Evolutionary conservation across 2,113 vertebrate species (phyloP).

Genomic region (Rissa tridactyla): DNA sequence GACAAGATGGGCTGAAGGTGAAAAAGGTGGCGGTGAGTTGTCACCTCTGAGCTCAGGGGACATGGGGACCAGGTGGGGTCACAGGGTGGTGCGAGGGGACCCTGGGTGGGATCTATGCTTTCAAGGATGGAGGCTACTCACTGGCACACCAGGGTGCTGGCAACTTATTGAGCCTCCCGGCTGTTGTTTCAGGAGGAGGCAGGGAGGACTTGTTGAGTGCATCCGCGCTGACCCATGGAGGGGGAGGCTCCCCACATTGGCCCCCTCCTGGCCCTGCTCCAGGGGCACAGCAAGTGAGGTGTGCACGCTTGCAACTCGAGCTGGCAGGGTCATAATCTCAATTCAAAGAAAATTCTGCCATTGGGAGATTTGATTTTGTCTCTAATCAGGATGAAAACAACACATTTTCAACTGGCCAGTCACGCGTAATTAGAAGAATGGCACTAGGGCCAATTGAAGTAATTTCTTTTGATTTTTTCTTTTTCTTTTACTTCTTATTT

Average conservation of each 20-base stretch:
- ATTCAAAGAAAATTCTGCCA: not conserved
- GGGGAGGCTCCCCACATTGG: fast-evolving
- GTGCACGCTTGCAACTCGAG: fast-evolving
- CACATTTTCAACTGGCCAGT: not conserved
- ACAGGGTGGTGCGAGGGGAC: not conserved
- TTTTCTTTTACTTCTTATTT: slow-evolving; percentile 1
- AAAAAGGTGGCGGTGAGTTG: not conserved
- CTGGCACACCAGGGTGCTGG: too few species aligned
- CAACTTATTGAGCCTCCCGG: not conserved
- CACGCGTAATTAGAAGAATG: not conserved
- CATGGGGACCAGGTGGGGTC: not conserved
- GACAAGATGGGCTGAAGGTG: not conserved
- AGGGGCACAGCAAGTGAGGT: not conserved
- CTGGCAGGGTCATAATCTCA: not conserved
- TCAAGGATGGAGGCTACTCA: not conserved
- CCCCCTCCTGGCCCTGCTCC: not conserved
- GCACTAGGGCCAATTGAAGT: not conserved
- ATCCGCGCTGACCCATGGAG: fast-evolving
- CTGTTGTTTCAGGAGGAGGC: not conserved
- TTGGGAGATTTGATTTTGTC: not conserved
- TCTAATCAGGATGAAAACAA: not conserved
- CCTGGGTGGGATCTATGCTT: not conserved
- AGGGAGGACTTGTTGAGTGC: not conserved
- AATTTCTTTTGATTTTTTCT: not conserved
- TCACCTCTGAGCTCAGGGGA: not conserved